Conservation (phyloP, 2,113 vertebrate species). For the Leiothrix lutea region DNA sequence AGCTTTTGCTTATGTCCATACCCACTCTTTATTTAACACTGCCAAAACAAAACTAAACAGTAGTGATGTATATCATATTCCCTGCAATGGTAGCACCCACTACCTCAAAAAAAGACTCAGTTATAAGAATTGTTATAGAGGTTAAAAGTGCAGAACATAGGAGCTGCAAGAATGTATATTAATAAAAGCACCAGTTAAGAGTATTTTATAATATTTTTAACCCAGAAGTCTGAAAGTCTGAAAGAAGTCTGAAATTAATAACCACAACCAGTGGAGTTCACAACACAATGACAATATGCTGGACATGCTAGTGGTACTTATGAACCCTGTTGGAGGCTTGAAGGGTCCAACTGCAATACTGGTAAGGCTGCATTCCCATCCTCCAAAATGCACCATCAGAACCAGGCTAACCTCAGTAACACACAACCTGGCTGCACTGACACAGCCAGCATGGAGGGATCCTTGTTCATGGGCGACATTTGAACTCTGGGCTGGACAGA, state of each 20-base stretch:
- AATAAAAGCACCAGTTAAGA: neutral
- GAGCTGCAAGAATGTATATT: neutral
- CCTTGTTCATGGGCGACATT: neutral
- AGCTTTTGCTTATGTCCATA: neutral
- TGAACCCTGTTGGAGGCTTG: neutral
- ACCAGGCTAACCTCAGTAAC: neutral
- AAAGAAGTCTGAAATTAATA: neutral
- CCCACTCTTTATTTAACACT: neutral
- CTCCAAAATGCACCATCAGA: neutral
- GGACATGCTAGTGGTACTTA: neutral
- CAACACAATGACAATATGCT: neutral
- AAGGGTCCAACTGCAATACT: neutral
- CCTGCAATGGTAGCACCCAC: neutral
- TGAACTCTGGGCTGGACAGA: neutral
- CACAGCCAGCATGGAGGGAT: neutral
- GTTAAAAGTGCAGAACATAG: neutral
- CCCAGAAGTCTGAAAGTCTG: neutral
- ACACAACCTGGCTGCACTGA: fast-evolving
- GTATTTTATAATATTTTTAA: neutral
- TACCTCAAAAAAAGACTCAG: neutral
- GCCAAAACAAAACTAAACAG: neutral
- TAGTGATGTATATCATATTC: neutral
- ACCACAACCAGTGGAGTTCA: neutral
- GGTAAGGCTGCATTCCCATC: neutral
- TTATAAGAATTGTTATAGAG: neutral